Evolutionary conservation across 2,888 invertebrate species (phyloP).

Genomic region (Thalpophila matura): DNA sequence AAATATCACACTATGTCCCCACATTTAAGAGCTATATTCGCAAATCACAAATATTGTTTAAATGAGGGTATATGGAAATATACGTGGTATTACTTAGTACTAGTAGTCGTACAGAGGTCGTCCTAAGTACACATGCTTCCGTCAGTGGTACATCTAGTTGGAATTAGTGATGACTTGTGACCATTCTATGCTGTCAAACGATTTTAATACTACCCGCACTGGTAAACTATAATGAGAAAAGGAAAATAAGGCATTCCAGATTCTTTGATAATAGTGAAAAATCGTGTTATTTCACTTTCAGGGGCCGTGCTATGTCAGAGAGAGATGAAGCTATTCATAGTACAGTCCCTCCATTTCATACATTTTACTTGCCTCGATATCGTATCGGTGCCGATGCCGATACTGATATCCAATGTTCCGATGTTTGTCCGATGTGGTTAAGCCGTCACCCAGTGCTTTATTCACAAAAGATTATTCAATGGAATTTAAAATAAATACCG

Average conservation of each 20-base stretch:
- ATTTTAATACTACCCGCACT: not conserved
- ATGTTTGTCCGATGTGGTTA: no score
- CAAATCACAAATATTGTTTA: slow-evolving; percentile 27
- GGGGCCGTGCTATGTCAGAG: no score
- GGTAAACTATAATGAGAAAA: not conserved
- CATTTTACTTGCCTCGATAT: no score
- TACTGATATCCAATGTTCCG: no score
- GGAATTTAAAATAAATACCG: not conserved
- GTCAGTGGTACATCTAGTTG: slow-evolving; percentile 47
- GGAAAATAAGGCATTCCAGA: slow-evolving; percentile 6
- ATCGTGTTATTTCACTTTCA: no score
- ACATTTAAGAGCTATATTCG: slow-evolving; percentile 40
- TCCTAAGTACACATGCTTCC: slow-evolving; percentile 55
- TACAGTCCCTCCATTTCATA: no score
- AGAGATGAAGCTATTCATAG: no score
- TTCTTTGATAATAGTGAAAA: no score
- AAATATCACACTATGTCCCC: slow-evolving; percentile 43
- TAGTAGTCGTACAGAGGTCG: slow-evolving; percentile 40
- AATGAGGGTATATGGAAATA: slow-evolving; percentile 40
- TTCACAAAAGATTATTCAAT: not conserved
- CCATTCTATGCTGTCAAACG: slow-evolving; percentile 41
- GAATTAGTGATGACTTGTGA: slow-evolving; percentile 50
- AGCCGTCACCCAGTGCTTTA: slow-evolving; percentile 14
- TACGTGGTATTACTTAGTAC: slow-evolving; percentile 46
- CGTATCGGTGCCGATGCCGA: no score